Base-by-base conservation (phyloP, 2,797 vertebrate species). In the Syndactyla subalaris region DNA sequence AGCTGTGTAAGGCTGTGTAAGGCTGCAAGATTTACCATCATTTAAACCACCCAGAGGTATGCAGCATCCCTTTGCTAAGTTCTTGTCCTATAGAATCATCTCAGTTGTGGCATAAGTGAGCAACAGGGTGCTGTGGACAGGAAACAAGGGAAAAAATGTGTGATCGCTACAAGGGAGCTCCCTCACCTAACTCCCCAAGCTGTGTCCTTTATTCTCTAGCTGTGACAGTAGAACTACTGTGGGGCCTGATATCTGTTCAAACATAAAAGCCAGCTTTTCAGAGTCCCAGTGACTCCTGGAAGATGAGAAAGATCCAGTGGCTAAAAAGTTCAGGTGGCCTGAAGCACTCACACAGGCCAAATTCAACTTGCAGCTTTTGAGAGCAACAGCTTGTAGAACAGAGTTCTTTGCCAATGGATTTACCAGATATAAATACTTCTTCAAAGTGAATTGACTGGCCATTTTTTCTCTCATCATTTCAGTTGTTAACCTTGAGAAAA, bases 171-270 rank as follows among this genome's bases (percentile, higher is more conserved):
- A 61, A 43, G 16, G 18, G 18, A 82, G 6, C 1, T 32, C 52
- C 4, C 12, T 16, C 34, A 34, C 9, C 18, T 24, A 9, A 20
- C 6, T n/a, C 10, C 19, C 22, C 17, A 30, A 20, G 21, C 17
- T 66, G 20, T 8, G 7, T 48, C 11, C 48, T n/a, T 78, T 29
- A 59, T 59, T 79, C 43, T n/a, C 45, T 41, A 30, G 3, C 19
- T 51, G 15, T 85, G 38, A 41, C n/a, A 82, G 39, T 7, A 24
- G 41, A 67, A 7, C 15, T 48, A 0, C 24, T n/a, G 2, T 34
- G 39, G 9, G 19, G 1, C 4, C 41, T 74, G 30, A 17, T 0
- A 0, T 30, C 26, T 61, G 15, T 12, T 46, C 49, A 67, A 1
- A 14, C 18, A 21, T 4, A 63, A 52, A 70, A 92, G 18, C 8